A percentile compares a stretch with the other conserved stretches of the same genome.
These are phyloP conservation scores for Nipponacmea schrenckii DNA, from an alignment of 2,888 invertebrate species.

Conservation along the genomic window DNA sequence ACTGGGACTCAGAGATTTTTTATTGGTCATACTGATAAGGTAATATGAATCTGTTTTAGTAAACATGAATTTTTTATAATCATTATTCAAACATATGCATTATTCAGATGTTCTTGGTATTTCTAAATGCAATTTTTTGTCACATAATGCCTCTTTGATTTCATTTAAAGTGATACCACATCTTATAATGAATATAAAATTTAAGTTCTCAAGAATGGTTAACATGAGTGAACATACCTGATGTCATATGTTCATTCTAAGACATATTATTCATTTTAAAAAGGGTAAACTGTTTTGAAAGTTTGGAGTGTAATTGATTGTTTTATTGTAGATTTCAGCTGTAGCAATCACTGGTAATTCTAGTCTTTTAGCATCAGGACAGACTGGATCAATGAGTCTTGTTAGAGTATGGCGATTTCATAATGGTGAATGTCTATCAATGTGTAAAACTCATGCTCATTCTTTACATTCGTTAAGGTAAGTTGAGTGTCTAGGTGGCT, in stretches of 20 bases:
- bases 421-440: constrained; percentile 61
- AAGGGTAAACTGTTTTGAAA: too few species aligned
- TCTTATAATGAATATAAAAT: too few species aligned
- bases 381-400: constrained; percentile 63
- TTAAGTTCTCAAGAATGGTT: too few species aligned
- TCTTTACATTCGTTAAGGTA: constrained; percentile 59
- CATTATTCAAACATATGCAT: too few species aligned
- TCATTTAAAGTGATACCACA: too few species aligned
- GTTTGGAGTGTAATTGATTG: too few species aligned
- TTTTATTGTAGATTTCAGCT: constrained; percentile 53
- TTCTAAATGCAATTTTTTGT: too few species aligned
- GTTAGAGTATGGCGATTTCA: constrained; percentile 65
- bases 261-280: too few species aligned
- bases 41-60: constrained; percentile 25
- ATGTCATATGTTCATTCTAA: too few species aligned
- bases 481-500: neutral
- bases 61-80: neutral
- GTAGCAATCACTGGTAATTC: constrained; percentile 56
- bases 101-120: too few species aligned
- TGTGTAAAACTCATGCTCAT: constrained; percentile 64
- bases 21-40: constrained; percentile 68
- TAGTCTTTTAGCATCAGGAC: constrained; percentile 64
- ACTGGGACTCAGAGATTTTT: constrained; percentile 67
- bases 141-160: too few species aligned
- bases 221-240: too few species aligned